These are phyloP conservation scores for Caenorhabditis briggsae DNA, from an alignment of 1,140 invertebrate genomes.

Conservation along the genomic window DNA sequence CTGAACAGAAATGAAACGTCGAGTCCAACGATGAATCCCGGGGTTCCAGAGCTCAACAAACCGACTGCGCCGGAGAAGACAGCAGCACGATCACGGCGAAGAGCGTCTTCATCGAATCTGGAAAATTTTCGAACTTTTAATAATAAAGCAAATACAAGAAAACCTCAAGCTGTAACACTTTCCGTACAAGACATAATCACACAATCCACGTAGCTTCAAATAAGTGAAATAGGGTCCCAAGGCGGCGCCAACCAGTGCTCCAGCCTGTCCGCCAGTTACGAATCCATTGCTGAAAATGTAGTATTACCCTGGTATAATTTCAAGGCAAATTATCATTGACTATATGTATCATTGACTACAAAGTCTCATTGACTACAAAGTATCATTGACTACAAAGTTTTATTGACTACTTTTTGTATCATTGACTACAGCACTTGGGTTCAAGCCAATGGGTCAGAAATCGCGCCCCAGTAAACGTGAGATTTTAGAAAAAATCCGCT, in stretches of 20 bases:
- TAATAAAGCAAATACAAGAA: not conserved
- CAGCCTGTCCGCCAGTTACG: conserved; percentile 43
- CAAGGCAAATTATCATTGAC: too few species aligned
- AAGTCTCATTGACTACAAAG: too few species aligned
- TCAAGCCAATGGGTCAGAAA: too few species aligned
- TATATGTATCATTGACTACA: too few species aligned
- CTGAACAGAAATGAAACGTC: conserved; percentile 58
- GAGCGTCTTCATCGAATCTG: conserved; percentile 63
- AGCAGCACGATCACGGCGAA: conserved; percentile 58
- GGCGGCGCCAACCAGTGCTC: conserved; percentile 59
- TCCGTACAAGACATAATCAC: conserved; percentile 63
- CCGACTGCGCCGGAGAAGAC: conserved; percentile 61
- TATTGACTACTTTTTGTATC: too few species aligned
- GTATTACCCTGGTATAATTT: not conserved
- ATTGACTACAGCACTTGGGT: too few species aligned
- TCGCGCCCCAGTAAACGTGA: too few species aligned
- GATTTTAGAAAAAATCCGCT: too few species aligned
- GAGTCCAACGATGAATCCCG: conserved; percentile 63
- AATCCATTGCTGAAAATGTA: conserved; percentile 47
- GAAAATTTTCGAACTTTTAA: not conserved
- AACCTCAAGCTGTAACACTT: conserved; percentile 64
- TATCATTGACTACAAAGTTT: too few species aligned
- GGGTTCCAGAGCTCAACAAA: conserved; percentile 42
- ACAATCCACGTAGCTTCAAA: conserved; percentile 63
- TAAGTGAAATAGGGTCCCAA: conserved; percentile 63